phyloP scores from a whole-genome alignment of 2,113 vertebrate species.

The Rhynchomys soricoides region DNA sequence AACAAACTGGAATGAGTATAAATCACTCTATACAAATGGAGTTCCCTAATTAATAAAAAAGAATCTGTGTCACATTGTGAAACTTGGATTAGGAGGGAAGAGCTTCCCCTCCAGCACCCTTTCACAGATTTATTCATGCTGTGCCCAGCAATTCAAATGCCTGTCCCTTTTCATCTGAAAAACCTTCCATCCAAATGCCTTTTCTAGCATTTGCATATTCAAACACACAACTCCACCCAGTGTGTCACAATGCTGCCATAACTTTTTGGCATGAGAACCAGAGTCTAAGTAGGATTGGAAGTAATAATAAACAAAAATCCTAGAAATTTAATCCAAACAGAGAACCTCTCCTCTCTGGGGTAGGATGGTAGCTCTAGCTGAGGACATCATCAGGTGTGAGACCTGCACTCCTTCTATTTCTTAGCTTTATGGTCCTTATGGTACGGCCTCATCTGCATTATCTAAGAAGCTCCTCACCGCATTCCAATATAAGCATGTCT shows the following conservation, averaged over 20 bases:
- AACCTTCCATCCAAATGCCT: neutral
- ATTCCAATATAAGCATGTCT: neutral
- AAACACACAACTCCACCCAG: neutral
- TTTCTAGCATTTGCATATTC: neutral
- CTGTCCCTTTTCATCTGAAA: neutral
- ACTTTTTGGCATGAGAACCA: neutral
- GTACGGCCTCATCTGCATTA: accelerated
- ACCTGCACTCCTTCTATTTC: neutral
- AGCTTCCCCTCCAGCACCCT: neutral
- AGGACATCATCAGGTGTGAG: neutral
- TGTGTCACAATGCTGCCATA: accelerated
- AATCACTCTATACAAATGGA: neutral
- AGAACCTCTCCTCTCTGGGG: neutral
- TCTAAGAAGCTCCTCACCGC: neutral
- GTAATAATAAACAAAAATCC: neutral
- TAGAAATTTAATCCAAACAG: neutral
- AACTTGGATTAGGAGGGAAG: neutral
- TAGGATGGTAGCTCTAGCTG: neutral
- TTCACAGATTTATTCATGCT: neutral
- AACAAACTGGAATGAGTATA: neutral
- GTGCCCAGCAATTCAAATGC: neutral
- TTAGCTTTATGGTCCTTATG: neutral
- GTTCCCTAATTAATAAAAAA: slow-evolving; percentile 3
- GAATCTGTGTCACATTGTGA: neutral
- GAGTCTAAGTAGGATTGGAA: neutral